These are phyloP conservation scores for Venturia canescens DNA, from an alignment of 1,140 invertebrate genomes.

Conservation along the genomic window DNA sequence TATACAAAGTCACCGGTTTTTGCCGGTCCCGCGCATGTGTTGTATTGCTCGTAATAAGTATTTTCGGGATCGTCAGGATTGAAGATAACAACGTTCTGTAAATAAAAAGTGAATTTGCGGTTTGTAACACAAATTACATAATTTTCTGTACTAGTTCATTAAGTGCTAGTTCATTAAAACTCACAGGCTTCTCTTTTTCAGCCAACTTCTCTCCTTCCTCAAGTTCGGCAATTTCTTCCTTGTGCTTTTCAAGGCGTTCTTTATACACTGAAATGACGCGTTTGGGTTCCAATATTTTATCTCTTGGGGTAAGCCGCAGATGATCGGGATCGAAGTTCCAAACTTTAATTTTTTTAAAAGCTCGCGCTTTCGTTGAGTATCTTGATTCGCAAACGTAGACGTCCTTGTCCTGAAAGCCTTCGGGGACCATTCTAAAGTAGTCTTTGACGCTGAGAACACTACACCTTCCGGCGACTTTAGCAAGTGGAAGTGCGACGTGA, in stretches of 20 bases:
- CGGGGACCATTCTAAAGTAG: slow-evolving; percentile 93
- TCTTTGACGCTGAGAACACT: slow-evolving; percentile 97
- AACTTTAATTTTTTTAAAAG: slow-evolving; percentile 97
- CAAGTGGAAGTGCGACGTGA: slow-evolving; percentile 88
- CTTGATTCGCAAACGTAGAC: slow-evolving; percentile 98
- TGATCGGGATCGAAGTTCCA: slow-evolving; percentile 86
- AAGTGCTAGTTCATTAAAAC: slow-evolving; percentile 43
- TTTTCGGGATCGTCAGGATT: slow-evolving; percentile 84
- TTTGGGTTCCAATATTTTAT: slow-evolving; percentile 87
- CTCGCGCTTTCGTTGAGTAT: slow-evolving; percentile 89
- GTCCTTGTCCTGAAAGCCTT: slow-evolving; percentile 94
- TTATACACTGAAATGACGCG: slow-evolving; percentile 95
- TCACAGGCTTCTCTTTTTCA: slow-evolving; percentile 88
- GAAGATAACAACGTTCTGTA: slow-evolving; percentile 85
- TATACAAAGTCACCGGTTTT: slow-evolving; percentile 97
- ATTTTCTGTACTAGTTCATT: too few species aligned
- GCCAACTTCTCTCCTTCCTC: slow-evolving; percentile 87
- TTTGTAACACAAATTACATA: too few species aligned
- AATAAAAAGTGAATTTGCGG: slow-evolving; percentile 19
- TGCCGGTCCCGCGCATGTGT: slow-evolving; percentile 88
- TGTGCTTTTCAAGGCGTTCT: slow-evolving; percentile 92
- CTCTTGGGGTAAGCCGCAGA: slow-evolving; percentile 83
- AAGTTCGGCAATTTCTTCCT: slow-evolving; percentile 91
- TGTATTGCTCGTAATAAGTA: slow-evolving; percentile 95
- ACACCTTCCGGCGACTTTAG: slow-evolving; percentile 94